Conservation (phyloP, 2,888 invertebrate genomes). For the Meandrusa payeni region DNA sequence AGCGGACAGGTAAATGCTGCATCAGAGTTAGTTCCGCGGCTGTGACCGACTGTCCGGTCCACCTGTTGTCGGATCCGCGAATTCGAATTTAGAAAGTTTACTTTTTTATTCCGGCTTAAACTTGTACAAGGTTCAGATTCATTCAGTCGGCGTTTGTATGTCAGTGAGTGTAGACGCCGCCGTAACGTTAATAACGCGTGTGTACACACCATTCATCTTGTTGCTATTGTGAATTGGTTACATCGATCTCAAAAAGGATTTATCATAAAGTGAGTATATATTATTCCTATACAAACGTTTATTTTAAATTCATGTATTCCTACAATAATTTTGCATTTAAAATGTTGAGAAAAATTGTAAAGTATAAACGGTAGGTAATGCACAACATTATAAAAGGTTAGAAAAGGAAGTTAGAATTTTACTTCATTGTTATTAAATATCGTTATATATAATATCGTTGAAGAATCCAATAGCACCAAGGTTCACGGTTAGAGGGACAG, state of each 20-base stretch:
- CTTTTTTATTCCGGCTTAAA: slow-evolving; percentile 60
- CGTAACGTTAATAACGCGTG: slow-evolving; percentile 25
- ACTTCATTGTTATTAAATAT: too few relatives aligned
- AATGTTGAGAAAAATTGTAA: too few relatives aligned
- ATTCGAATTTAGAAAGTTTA: slow-evolving; percentile 74
- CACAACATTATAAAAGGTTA: too few relatives aligned
- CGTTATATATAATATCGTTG: too few relatives aligned
- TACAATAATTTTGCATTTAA: too few relatives aligned
- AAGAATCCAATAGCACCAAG: too few relatives aligned
- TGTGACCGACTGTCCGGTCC: slow-evolving; percentile 37
- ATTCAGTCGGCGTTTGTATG: slow-evolving; percentile 61
- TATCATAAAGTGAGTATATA: slow-evolving; percentile 33
- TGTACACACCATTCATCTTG: slow-evolving; percentile 31
- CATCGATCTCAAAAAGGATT: slow-evolving; percentile 33
- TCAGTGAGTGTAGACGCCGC: slow-evolving; percentile 52
- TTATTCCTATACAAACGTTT: too few relatives aligned
- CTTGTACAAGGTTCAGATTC: slow-evolving; percentile 55
- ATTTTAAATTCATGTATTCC: too few relatives aligned
- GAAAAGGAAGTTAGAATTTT: too few relatives aligned
- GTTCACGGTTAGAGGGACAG: too few relatives aligned
- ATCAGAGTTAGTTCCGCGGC: slow-evolving; percentile 19
- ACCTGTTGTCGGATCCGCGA: slow-evolving; percentile 48
- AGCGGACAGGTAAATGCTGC: slow-evolving; percentile 2
- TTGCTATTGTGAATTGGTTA: slow-evolving; percentile 37
- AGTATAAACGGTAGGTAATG: too few relatives aligned